Evolutionary conservation across 2,888 invertebrate species (phyloP).

Genomic region (Palloptera scutellata): DNA sequence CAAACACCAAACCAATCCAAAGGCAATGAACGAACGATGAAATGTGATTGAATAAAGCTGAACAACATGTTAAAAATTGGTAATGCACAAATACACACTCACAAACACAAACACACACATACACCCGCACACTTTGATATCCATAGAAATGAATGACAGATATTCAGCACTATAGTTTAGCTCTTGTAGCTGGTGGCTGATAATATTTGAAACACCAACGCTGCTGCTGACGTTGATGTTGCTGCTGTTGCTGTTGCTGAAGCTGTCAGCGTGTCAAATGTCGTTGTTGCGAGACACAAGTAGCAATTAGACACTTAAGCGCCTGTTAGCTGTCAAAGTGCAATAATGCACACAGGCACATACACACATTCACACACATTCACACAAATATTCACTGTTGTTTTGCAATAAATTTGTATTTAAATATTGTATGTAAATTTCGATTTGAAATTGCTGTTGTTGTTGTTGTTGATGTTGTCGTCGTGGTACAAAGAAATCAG

Average conservation of each 20-base stretch:
- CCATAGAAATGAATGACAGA: not conserved
- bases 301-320: slow-evolving; percentile 14
- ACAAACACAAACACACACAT: not conserved
- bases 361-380: not conserved
- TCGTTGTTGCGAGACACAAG: slow-evolving; percentile 1
- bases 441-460: not conserved
- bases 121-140: not conserved
- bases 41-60: not conserved
- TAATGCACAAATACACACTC: not conserved
- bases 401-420: not conserved
- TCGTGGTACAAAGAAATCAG: no score
- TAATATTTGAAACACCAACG: no score
- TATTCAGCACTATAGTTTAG: no score
- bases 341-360: not conserved
- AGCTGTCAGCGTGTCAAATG: slow-evolving; percentile 7
- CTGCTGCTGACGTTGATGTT: not conserved
- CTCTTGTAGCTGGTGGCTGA: no score
- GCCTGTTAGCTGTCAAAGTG: slow-evolving; percentile 7
- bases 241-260: not conserved
- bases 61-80: not conserved
- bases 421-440: not conserved
- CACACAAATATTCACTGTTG: not conserved
- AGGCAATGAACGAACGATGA: not conserved
- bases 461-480: no score
- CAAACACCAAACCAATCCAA: not conserved